Percentiles rank a stretch among this genome's conserved stretches.
These are phyloP conservation scores for Phyto melanocephala DNA, from an alignment of 2,888 invertebrate species.

Conservation along the genomic window DNA sequence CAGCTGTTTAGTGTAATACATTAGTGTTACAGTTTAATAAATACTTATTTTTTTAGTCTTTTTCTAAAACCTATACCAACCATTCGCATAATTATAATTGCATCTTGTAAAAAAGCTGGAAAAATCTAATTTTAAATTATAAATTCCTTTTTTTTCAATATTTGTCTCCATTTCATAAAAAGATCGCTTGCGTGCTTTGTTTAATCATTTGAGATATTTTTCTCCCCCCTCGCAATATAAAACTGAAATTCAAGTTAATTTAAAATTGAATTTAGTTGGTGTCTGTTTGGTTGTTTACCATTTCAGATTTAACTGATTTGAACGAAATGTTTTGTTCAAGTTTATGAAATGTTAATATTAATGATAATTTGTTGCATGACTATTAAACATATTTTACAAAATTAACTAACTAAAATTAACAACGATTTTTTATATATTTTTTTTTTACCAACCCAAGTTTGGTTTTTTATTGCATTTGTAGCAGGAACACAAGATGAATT, in stretches of 20 bases:
- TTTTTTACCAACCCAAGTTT: background rate
- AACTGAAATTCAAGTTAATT: background rate
- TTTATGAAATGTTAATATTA: constrained; percentile 44
- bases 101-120: too few relatives aligned
- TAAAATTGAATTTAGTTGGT: background rate
- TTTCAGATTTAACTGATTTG: background rate
- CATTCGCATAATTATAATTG: too few relatives aligned
- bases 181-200: too few relatives aligned
- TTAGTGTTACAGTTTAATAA: too few relatives aligned
- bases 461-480: background rate
- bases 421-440: constrained; percentile 4
- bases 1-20: too few relatives aligned
- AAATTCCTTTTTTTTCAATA: too few relatives aligned
- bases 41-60: too few relatives aligned
- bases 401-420: constrained; percentile 70
- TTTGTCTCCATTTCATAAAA: too few relatives aligned
- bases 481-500: background rate
- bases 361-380: constrained; percentile 64
- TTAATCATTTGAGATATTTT: too few relatives aligned
- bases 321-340: constrained; percentile 11
- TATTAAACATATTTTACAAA: constrained; percentile 69
- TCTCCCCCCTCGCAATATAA: background rate
- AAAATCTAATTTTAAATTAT: too few relatives aligned
- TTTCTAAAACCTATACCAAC: too few relatives aligned
- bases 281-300: background rate